Evolutionary conservation across 1,140 invertebrate genomes (phyloP), one percentile per base, ranked within the genome.

Genomic region (Anastatus disparis): DNA sequence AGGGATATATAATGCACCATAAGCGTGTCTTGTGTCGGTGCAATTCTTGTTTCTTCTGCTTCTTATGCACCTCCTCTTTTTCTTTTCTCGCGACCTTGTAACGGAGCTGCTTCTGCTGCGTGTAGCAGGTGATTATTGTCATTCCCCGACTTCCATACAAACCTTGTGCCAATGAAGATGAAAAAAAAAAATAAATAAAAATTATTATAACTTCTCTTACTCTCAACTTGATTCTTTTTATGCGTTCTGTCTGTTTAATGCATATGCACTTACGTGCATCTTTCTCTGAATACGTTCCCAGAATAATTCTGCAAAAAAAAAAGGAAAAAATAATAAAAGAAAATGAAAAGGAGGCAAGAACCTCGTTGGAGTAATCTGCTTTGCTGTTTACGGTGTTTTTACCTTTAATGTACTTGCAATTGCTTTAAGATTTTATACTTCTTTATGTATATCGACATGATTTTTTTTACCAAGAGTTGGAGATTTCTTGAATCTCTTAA

Each of bases 61-160:
- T n/a, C n/a, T n/a, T n/a, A n/a, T n/a, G n/a, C n/a, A n/a, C n/a
- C n/a, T n/a, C n/a, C n/a, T n/a, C n/a, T n/a, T n/a, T n/a, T n/a
- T n/a, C n/a, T n/a, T n/a, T n/a, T n/a, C 15, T 13, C 42, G 35
- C 35, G 68, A 63, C 68, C 68, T 70, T 70, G 68, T 70, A 63
- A 70, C 59, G 42, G 68, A 61, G 44, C 65, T 56, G 38, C 17
- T 9, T 1, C 17, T 9, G 24, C 17, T 22, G 58, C 38, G 26
- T 24, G 31, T 29, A 44, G 10, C 58, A n/a, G 22, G 27, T 55
- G 68, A 70, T 70, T 53, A 70, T 70, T 55, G 56, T 61, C n/a
- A 24, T 61, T 52, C 27, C 53, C 13, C 27, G 8, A 13, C 27
- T 12, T 20, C 26, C 24, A 44, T 8, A 17, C 13, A 13, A 13